Evolutionary conservation across 2,797 vertebrate species (phyloP).

Genomic region (Petrocephalus schoutedeni): DNA sequence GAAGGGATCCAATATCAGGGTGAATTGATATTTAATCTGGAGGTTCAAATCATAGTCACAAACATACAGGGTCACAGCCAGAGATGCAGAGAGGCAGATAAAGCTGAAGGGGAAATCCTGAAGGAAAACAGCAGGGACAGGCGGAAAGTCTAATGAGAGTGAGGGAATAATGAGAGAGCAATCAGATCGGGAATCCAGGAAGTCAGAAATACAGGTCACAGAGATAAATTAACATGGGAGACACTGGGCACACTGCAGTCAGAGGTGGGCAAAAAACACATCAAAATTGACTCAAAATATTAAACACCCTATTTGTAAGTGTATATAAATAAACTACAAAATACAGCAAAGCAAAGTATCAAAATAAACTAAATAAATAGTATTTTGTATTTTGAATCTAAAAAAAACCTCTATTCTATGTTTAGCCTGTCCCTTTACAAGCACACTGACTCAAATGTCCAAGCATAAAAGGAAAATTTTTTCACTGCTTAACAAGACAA

Average conservation of each 20-base stretch:
- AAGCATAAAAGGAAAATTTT: neutral
- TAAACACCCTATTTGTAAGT: too few species aligned
- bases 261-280: neutral
- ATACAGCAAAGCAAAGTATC: too few species aligned
- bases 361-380: too few species aligned
- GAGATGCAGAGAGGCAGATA: neutral
- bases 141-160: neutral
- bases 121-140: neutral
- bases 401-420: too few species aligned
- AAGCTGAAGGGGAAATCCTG: neutral
- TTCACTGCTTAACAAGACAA: neutral
- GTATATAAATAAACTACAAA: too few species aligned
- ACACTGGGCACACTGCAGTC: too few species aligned
- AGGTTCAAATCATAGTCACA: neutral
- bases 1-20: neutral
- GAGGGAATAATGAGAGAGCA: neutral
- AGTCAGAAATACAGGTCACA: too few species aligned
- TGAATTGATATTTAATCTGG: neutral
- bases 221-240: too few species aligned
- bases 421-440: neutral
- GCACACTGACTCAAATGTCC: neutral
- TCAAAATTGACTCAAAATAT: neutral
- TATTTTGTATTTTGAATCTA: too few species aligned
- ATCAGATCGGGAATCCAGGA: neutral
- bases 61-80: neutral